phyloP scores from a whole-genome alignment of 2,113 vertebrate genomes.

The Grantiella picta region DNA sequence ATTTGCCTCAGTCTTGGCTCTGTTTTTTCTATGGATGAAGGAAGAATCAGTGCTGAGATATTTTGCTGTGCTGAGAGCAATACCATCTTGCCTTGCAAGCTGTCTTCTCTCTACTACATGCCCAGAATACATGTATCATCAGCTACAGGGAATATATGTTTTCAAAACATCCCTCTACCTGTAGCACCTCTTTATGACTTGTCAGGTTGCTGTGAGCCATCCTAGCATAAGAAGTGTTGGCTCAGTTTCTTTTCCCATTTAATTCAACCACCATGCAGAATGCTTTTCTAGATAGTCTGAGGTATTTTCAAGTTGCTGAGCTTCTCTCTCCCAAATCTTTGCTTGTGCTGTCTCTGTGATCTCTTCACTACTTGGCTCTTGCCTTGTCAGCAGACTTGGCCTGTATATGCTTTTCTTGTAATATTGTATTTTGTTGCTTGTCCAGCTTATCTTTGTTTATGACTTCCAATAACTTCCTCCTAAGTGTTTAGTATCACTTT shows the following conservation, averaged over 20 bases:
- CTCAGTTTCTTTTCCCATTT: background rate
- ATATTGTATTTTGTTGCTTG: background rate
- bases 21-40: background rate
- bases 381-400: background rate
- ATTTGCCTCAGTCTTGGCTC: background rate
- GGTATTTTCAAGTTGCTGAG: background rate
- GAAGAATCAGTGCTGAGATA: background rate
- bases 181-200: background rate
- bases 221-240: background rate
- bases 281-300: background rate
- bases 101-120: background rate
- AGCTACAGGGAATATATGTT: background rate
- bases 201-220: background rate
- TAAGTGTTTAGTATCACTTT: constrained; percentile 22
- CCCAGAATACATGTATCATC: background rate
- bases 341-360: background rate
- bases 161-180: background rate
- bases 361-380: background rate
- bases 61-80: background rate
- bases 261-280: background rate
- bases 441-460: constrained; percentile 48
- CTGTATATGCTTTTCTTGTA: constrained; percentile 33
- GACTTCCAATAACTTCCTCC: constrained; percentile 29
- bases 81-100: background rate
- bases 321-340: background rate